phyloP scores from a whole-genome alignment of 2,113 vertebrate genomes.

The Aplodontia rufa region DNA sequence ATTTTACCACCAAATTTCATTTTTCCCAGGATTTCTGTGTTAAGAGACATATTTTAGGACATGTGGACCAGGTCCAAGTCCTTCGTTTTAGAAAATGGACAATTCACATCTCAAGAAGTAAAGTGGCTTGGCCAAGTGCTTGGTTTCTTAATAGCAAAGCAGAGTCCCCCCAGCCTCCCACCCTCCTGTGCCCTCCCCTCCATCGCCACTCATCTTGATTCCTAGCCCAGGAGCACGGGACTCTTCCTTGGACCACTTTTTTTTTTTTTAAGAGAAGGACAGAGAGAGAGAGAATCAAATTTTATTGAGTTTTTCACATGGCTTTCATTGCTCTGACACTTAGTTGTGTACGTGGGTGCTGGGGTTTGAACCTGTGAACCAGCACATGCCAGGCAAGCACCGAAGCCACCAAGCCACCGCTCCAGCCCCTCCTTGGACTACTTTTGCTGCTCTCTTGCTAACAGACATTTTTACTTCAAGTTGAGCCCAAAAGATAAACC shows the following conservation, averaged over 20 bases:
- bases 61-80: not conserved
- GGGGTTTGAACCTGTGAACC: no score
- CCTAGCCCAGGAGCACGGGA: not conserved
- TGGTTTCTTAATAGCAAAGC: not conserved
- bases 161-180: not conserved
- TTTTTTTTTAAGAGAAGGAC: no score
- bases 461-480: not conserved
- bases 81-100: not conserved
- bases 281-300: no score
- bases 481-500: not conserved
- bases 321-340: no score
- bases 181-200: no score
- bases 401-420: no score
- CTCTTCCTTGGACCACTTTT: not conserved
- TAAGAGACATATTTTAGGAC: not conserved
- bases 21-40: conserved; percentile 43
- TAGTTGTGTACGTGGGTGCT: no score
- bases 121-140: not conserved
- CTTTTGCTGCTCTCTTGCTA: not conserved
- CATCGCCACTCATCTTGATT: not conserved
- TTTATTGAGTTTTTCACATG: no score
- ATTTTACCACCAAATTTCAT: not conserved
- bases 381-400: no score
- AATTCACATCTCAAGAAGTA: not conserved
- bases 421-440: not conserved